phyloP scores from a whole-genome alignment of 2,888 invertebrate genomes.

The Loripinus fragilis region DNA sequence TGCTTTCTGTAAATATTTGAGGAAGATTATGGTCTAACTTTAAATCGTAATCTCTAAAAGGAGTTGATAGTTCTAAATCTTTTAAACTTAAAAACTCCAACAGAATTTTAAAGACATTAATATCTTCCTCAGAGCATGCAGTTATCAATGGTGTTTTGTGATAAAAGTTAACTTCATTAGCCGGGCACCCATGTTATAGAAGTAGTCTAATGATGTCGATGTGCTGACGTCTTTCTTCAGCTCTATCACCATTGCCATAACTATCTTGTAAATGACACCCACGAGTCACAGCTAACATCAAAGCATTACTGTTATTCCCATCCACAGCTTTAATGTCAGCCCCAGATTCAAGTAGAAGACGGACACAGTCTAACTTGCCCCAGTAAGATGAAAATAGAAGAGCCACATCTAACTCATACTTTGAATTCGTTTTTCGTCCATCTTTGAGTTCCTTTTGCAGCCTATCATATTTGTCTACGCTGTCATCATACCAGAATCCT shows the following conservation, averaged over 20 bases:
- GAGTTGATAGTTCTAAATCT: background rate
- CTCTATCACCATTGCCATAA: too few species aligned
- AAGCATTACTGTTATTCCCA: conserved; percentile 42
- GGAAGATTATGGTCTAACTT: background rate
- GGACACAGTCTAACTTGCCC: background rate
- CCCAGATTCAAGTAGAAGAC: background rate
- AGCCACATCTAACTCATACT: background rate
- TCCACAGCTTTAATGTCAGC: conserved; percentile 38
- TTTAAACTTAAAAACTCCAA: conserved; percentile 42
- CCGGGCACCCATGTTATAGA: conserved; percentile 32
- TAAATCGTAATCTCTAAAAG: background rate
- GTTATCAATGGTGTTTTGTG: conserved; percentile 51
- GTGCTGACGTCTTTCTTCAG: conserved; percentile 5
- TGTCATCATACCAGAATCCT: background rate
- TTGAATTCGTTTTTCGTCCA: background rate
- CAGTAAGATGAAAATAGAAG: background rate
- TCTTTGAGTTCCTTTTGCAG: background rate
- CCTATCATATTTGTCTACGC: background rate
- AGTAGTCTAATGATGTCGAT: conserved; percentile 25
- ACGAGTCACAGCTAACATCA: conserved; percentile 30
- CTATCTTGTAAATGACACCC: too few species aligned
- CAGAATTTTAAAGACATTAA: conserved; percentile 42
- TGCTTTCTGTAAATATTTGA: too few species aligned
- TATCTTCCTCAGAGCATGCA: conserved; percentile 43
- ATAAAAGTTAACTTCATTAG: conserved; percentile 39